Evolutionary conservation across 2,113 vertebrate genomes (phyloP).

Genomic region (Xyliphius kryptos): DNA sequence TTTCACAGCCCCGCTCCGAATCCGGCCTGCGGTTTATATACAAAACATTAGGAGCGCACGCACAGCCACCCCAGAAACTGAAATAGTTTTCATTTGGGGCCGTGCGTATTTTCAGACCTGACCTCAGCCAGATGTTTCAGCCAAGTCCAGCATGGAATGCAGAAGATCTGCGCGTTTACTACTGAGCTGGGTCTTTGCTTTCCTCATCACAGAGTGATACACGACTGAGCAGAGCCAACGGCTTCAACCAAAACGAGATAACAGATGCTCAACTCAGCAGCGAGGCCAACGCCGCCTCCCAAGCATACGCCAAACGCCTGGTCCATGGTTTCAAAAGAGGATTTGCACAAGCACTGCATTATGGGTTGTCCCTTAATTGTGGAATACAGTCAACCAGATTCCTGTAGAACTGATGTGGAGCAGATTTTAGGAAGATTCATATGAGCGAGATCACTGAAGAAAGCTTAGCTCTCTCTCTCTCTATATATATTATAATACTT

Average conservation of each 20-base stretch:
- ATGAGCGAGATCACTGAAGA: too few species aligned
- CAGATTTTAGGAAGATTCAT: background rate
- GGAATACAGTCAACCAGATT: background rate
- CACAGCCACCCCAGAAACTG: background rate
- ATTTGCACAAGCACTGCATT: constrained; percentile 34
- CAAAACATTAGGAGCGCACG: background rate
- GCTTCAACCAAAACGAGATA: constrained; percentile 30
- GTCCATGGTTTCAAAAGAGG: constrained; percentile 33
- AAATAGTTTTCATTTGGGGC: background rate
- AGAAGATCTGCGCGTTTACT: constrained; percentile 24
- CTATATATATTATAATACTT: too few species aligned
- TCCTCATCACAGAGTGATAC: constrained; percentile 21
- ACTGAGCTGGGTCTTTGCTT: constrained; percentile 8
- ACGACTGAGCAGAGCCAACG: constrained; percentile 23
- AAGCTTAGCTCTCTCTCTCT: too few species aligned
- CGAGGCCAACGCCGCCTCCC: constrained; percentile 19
- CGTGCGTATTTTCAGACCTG: constrained; percentile 29
- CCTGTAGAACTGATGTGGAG: too few species aligned
- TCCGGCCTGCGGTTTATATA: too few species aligned
- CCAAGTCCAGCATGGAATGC: constrained; percentile 20
- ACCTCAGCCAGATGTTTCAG: constrained; percentile 11
- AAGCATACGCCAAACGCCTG: constrained; percentile 25
- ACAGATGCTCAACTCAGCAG: constrained; percentile 25
- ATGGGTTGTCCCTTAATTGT: constrained; percentile 35
- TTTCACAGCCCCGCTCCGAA: too few species aligned